Percentiles rank a stretch among this genome's conserved stretches.
These are phyloP conservation scores for Deladenus siricidicola DNA, from an alignment of 2,888 invertebrate genomes.

Conservation along the genomic window DNA sequence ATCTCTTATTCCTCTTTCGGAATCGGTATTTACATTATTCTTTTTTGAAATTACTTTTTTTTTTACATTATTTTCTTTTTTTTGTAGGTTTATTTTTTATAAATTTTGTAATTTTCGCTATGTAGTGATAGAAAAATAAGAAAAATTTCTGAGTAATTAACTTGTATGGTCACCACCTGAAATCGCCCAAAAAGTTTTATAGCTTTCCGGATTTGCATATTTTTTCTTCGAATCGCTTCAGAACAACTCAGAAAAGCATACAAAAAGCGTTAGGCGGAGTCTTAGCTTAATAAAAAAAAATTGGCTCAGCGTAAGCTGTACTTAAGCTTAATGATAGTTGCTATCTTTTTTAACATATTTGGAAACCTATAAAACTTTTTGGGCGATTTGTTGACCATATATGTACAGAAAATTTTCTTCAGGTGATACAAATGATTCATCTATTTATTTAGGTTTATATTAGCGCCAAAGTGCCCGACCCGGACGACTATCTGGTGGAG, in stretches of 20 bases:
- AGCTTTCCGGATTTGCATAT: neutral
- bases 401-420: no score
- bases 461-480: conserved; percentile 75
- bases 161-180: neutral
- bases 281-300: neutral
- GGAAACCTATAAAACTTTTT: no score
- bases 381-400: no score
- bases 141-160: conserved; percentile 7
- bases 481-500: conserved; percentile 80
- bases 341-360: no score
- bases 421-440: no score
- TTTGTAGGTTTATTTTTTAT: no score
- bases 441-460: conserved; percentile 84
- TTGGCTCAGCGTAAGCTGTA: neutral
- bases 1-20: conserved; percentile 84
- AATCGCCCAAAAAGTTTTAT: neutral
- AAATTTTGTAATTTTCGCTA: conserved; percentile 6
- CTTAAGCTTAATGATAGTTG: no score
- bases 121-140: no score
- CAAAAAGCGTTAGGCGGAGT: neutral
- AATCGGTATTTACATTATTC: conserved; percentile 64
- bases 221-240: neutral
- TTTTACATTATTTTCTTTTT: neutral
- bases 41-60: conserved; percentile 7
- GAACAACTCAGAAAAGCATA: neutral